Percentiles rank a stretch among this genome's conserved stretches.
These are phyloP conservation scores for Popillia japonica DNA, from an alignment of 1,140 invertebrate genomes.

Conservation along the genomic window DNA sequence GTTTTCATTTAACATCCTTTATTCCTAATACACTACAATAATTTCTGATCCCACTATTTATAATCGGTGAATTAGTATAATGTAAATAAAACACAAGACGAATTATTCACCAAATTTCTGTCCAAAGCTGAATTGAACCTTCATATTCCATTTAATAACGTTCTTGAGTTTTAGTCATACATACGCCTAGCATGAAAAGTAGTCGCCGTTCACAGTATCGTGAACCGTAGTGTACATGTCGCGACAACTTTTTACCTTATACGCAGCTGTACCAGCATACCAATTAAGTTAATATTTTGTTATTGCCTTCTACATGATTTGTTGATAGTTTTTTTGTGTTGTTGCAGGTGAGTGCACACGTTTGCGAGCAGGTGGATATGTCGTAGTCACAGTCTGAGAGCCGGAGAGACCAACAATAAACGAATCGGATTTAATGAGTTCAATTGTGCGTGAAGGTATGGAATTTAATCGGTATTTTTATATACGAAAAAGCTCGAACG, in stretches of 20 bases:
- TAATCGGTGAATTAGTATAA: too few relatives aligned
- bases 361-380: constrained; percentile 3
- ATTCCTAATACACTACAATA: too few relatives aligned
- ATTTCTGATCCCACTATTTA: too few relatives aligned
- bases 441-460: constrained; percentile 9
- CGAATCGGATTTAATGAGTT: constrained; percentile 18
- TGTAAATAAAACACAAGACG: too few relatives aligned
- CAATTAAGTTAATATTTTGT: neutral
- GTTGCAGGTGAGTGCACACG: constrained; percentile 8
- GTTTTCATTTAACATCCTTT: too few relatives aligned
- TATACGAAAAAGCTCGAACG: neutral
- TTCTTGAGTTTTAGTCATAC: too few relatives aligned
- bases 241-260: neutral
- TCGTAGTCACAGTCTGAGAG: neutral
- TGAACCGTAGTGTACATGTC: neutral
- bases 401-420: neutral
- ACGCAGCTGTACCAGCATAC: neutral
- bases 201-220: too few relatives aligned
- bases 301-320: neutral
- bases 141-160: too few relatives aligned
- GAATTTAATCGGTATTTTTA: constrained; percentile 1
- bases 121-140: too few relatives aligned
- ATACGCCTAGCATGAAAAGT: too few relatives aligned
- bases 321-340: neutral
- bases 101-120: too few relatives aligned